Evolutionary conservation across 1,140 invertebrate genomes (phyloP).

Genomic region (Pogonomyrmex californicus): DNA sequence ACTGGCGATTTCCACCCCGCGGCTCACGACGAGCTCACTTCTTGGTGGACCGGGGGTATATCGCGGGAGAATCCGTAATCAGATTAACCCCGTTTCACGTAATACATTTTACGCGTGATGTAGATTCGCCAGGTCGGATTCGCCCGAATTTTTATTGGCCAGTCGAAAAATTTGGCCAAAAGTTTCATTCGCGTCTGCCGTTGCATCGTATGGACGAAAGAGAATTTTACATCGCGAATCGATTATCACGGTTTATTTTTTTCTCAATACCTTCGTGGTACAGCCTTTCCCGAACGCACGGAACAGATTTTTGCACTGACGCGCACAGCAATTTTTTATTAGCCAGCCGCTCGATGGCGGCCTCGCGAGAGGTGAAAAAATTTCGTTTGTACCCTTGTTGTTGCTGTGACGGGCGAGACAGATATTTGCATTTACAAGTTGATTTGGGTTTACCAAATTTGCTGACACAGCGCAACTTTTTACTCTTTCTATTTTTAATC

Average conservation of each 20-base stretch:
- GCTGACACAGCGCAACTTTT: slow-evolving; percentile 33
- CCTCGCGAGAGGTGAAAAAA: slow-evolving; percentile 24
- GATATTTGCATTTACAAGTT: slow-evolving; percentile 50
- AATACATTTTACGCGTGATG: background rate
- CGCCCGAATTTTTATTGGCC: background rate
- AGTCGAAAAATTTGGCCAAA: slow-evolving; percentile 17
- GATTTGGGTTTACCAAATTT: slow-evolving; percentile 34
- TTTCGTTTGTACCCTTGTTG: slow-evolving; percentile 48
- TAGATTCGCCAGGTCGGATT: background rate
- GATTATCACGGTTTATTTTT: slow-evolving; percentile 36
- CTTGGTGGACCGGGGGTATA: background rate
- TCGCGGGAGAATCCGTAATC: slow-evolving; percentile 9
- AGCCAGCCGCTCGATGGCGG: background rate
- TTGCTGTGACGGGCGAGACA: slow-evolving; percentile 30
- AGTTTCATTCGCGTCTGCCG: background rate
- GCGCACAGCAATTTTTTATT: slow-evolving; percentile 32
- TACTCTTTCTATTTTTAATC: background rate
- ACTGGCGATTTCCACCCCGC: background rate
- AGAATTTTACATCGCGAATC: slow-evolving; percentile 19
- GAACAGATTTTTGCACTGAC: slow-evolving; percentile 23
- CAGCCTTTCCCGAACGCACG: slow-evolving; percentile 19
- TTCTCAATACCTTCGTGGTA: background rate
- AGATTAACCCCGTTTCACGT: slow-evolving; percentile 16
- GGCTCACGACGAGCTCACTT: background rate
- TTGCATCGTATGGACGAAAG: background rate